Base-by-base conservation (phyloP, 2,888 invertebrate species). In the Yponomeuta sedellus region DNA sequence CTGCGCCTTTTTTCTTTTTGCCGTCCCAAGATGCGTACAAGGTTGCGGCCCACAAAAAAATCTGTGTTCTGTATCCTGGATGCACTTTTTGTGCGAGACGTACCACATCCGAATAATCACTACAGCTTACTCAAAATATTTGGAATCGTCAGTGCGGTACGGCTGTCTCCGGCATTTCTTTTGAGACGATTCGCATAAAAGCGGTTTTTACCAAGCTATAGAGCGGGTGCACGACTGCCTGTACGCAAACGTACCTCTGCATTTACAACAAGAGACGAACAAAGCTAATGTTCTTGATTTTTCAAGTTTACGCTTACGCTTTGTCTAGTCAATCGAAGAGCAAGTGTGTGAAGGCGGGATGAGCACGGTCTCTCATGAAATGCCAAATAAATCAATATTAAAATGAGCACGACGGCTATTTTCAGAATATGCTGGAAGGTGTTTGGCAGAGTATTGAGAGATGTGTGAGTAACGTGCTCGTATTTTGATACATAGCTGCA, bases 401-500 rank as follows among this genome's bases (percentile, higher is more conserved):
- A 67, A 52, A 61, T 64, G 80, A 81, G 81, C 80, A 79, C 80
- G 85, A 16, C 75, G 70, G 83, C 86, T 89, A 89, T 89, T 89
- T 88, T 75, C 81, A 88, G 88, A 86, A 81, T 64, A 58, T 57
- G 79, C 88, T 90, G 89, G 88, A 91, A 90, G 91, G 89, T 90
- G 90, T 90, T 90, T 86, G 90, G 89, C 89, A 88, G 90, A 87
- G 82, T 90, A 91, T 88, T 89, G 89, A 89, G 86, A 90, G 88
- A 90, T 89, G 88, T 82, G 84, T 87, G 86, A 85, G 88, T 88
- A 86, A 87, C 88, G 85, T 84, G 87, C 85, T 85, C 86, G 86
- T 90, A 91, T 91, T 91, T 90, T 91, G 91, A 91, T 91, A 89
- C 91, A 90, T 90, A 83, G 88, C 88, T 89, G 87, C 88, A 87